Base-by-base conservation (phyloP, 2,113 vertebrate species). In the Brachypodius melanocephalos region DNA sequence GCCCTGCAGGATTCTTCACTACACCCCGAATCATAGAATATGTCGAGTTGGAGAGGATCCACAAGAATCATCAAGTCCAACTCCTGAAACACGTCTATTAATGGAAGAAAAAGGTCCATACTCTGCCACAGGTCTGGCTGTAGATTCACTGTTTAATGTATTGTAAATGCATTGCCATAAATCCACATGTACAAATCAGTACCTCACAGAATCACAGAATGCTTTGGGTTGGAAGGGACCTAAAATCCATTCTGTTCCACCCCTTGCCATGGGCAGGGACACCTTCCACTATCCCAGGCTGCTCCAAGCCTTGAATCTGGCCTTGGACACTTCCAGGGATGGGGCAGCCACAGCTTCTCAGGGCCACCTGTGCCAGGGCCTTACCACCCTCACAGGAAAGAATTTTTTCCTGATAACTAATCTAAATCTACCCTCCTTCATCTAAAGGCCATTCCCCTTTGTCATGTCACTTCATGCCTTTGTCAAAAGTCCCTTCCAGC, bases 121-220 rank as follows among this genome's bases (percentile, higher is more conserved):
- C 19, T 89, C 32, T 78, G 69, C 69, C 22, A 19, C 0, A 31
- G 24, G 12, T 32, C 88, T 77, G 48, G 51, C 25, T 77, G 43
- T 1, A 48, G 36, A 42, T 25, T 26, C 40, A 11, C 34, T 46
- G 7, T 52, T 43, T 34, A 11, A 43, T 32, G 76, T 79, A 90
- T 48, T 85, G 42, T 79, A 90, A 93, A 94, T 68, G 88, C 83
- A 92, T 46, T 80, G 91, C 92, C 54, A n/a, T 8, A 82, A 86
- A 88, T 14, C 38, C 75, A 42, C 18, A 11, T 0, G 14, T 52
- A 81, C 58, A 62, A 36, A 78, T 26, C 54, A 18, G 34, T 10
- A 32, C 11, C 69, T 68, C 10, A 61, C 2, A 54, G 20, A 75
- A 61, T 61, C 46, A 28, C 17, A 42, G 29, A 54, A 54, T 14